Evolutionary conservation across 1,140 invertebrate genomes (phyloP).

Genomic region (Himalopsyche phryganea): DNA sequence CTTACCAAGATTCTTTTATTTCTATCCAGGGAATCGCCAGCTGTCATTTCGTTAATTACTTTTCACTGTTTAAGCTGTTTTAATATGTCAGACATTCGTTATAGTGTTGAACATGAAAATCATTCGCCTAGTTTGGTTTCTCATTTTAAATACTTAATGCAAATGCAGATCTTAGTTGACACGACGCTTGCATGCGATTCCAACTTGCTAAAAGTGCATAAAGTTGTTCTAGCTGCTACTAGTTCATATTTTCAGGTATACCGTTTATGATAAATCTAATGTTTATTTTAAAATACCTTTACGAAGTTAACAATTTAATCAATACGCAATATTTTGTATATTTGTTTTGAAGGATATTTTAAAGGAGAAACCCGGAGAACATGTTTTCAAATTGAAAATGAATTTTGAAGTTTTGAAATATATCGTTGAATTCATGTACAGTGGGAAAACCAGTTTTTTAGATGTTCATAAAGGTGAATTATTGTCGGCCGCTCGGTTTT

Average conservation of each 20-base stretch:
- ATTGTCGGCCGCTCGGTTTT: constrained; percentile 26
- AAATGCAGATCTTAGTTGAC: constrained; percentile 60
- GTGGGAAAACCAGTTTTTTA: constrained; percentile 22
- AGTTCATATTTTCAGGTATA: constrained; percentile 30
- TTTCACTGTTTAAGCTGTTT: neutral
- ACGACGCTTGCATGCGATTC: constrained; percentile 60
- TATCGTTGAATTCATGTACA: constrained; percentile 29
- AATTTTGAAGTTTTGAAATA: constrained; percentile 18
- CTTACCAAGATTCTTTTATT: no score
- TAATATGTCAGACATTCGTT: constrained; percentile 16
- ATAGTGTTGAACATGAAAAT: constrained; percentile 52
- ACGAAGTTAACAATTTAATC: no score
- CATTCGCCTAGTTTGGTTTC: constrained; percentile 56
- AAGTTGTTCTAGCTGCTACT: constrained; percentile 58
- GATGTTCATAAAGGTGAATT: constrained; percentile 18
- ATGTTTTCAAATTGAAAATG: constrained; percentile 18
- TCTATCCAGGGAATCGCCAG: no score
- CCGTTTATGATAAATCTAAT: neutral
- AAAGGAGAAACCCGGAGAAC: constrained; percentile 12
- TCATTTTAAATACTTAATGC: constrained; percentile 56
- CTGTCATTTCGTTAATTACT: no score
- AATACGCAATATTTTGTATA: no score
- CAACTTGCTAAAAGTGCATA: constrained; percentile 58
- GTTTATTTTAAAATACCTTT: no score
- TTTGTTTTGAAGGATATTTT: constrained; percentile 21